These are phyloP conservation scores for Paramacrobiotus metropolitanus DNA, from an alignment of 1,140 invertebrate species.

Conservation along the genomic window DNA sequence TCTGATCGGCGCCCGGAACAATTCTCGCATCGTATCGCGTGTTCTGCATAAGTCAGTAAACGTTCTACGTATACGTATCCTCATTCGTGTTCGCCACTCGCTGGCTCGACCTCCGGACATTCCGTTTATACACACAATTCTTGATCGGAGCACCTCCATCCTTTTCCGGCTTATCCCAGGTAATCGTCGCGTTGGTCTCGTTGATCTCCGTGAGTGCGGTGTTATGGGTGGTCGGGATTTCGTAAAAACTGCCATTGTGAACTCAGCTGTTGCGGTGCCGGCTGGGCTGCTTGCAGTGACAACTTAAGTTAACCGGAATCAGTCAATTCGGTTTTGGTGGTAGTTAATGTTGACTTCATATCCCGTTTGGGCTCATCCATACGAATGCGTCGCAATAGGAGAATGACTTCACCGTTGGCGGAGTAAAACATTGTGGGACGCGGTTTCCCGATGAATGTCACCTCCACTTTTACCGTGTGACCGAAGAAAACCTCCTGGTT, in stretches of 20 bases:
- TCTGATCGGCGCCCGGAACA: background rate
- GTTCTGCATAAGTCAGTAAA: slow-evolving; percentile 17
- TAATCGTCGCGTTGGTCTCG: slow-evolving; percentile 65
- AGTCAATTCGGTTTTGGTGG: slow-evolving; percentile 41
- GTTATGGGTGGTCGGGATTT: background rate
- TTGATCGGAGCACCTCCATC: slow-evolving; percentile 14
- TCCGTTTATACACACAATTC: slow-evolving; percentile 21
- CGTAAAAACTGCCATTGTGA: slow-evolving; percentile 34
- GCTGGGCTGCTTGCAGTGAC: slow-evolving; percentile 43
- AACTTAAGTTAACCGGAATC: slow-evolving; percentile 47
- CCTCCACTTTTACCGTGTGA: slow-evolving; percentile 8
- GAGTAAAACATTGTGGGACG: slow-evolving; percentile 10
- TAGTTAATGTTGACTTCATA: slow-evolving; percentile 39
- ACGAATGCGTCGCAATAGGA: slow-evolving; percentile 5
- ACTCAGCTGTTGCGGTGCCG: slow-evolving; percentile 39
- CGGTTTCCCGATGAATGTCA: slow-evolving; percentile 11
- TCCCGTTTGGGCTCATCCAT: slow-evolving; percentile 27
- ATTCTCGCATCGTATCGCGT: slow-evolving; percentile 19
- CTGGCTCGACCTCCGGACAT: slow-evolving; percentile 24
- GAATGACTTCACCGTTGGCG: slow-evolving; percentile 6
- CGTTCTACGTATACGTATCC: slow-evolving; percentile 22
- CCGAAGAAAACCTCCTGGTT: background rate
- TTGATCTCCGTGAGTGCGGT: slow-evolving; percentile 34
- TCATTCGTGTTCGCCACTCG: slow-evolving; percentile 20
- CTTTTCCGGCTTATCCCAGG: slow-evolving; percentile 59